Conservation (phyloP, 1,140 invertebrate genomes). For the Drosophila rhopaloa region DNA sequence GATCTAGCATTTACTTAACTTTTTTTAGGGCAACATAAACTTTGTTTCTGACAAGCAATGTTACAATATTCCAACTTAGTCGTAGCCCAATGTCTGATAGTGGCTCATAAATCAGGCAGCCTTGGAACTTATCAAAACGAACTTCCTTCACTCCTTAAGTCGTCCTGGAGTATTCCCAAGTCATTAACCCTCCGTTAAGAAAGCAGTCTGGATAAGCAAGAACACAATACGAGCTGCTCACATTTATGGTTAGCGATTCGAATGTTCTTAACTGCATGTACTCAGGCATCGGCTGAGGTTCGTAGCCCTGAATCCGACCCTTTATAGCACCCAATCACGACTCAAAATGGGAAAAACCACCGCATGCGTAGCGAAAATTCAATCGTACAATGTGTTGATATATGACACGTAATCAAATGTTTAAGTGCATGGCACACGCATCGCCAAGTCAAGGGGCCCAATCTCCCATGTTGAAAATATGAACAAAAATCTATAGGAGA, state of each 20-base stretch:
- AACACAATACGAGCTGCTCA: constrained; percentile 45
- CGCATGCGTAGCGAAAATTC: constrained; percentile 62
- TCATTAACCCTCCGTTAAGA: constrained; percentile 38
- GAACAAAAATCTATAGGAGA: constrained; percentile 26
- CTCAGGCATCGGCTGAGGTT: constrained; percentile 23
- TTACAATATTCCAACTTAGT: too few relatives aligned
- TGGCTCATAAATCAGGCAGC: not conserved
- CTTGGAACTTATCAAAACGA: constrained; percentile 34
- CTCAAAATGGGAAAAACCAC: constrained; percentile 4
- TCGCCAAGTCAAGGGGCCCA: constrained; percentile 27
- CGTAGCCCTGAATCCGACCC: constrained; percentile 4
- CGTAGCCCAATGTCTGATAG: not conserved
- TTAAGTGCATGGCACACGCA: constrained; percentile 77
- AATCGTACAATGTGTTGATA: constrained; percentile 79
- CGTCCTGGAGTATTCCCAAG: constrained; percentile 20
- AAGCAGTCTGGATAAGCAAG: constrained; percentile 41
- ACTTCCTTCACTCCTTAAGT: constrained; percentile 4
- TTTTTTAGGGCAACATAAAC: too few relatives aligned
- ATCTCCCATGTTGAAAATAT: constrained; percentile 14
- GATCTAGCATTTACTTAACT: too few relatives aligned
- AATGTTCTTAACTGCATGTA: constrained; percentile 44
- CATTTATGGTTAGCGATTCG: constrained; percentile 45
- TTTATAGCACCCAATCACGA: constrained; percentile 65
- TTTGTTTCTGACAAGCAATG: not conserved
- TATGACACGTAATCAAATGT: constrained; percentile 82